phyloP scores from a whole-genome alignment of 2,888 invertebrate species.

The Tetranychus piercei region DNA sequence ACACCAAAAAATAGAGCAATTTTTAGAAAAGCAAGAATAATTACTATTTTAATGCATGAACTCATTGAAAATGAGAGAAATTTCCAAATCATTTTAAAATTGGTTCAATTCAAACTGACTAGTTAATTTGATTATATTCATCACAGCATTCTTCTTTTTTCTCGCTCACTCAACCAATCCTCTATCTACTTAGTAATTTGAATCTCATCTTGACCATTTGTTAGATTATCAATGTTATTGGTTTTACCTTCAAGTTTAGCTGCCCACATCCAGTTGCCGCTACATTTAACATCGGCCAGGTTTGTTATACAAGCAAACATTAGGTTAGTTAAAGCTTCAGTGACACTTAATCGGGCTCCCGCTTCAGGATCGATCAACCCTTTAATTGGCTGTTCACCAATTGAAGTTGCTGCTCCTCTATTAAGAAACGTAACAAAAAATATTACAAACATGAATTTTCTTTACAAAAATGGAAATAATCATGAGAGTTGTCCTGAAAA shows the following conservation, averaged over 20 bases:
- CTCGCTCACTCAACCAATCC: too few relatives aligned
- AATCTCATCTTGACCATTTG: neutral
- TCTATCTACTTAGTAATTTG: neutral
- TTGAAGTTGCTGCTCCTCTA: slow-evolving; percentile 72
- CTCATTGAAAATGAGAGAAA: too few relatives aligned
- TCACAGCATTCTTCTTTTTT: too few relatives aligned
- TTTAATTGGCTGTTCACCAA: slow-evolving; percentile 92
- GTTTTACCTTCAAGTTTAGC: slow-evolving; percentile 57
- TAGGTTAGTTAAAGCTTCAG: slow-evolving; percentile 79
- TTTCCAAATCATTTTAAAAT: too few relatives aligned
- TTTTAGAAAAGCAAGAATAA: too few relatives aligned
- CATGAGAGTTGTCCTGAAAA: too few relatives aligned
- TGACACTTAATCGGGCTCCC: slow-evolving; percentile 82
- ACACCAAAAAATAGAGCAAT: too few relatives aligned
- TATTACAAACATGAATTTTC: neutral
- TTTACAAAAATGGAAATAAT: too few relatives aligned
- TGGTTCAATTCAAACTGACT: too few relatives aligned
- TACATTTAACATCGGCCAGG: slow-evolving; percentile 77
- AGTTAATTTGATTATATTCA: too few relatives aligned
- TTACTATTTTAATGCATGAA: too few relatives aligned
- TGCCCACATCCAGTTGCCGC: slow-evolving; percentile 99
- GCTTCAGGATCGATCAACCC: slow-evolving; percentile 60
- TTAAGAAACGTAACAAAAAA: neutral
- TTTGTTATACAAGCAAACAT: slow-evolving; percentile 47
- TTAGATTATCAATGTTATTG: neutral